Evolutionary conservation across 2,113 vertebrate genomes (phyloP), one percentile per base, ranked within the genome.

Genomic region (Pyxicephalus adspersus): DNA sequence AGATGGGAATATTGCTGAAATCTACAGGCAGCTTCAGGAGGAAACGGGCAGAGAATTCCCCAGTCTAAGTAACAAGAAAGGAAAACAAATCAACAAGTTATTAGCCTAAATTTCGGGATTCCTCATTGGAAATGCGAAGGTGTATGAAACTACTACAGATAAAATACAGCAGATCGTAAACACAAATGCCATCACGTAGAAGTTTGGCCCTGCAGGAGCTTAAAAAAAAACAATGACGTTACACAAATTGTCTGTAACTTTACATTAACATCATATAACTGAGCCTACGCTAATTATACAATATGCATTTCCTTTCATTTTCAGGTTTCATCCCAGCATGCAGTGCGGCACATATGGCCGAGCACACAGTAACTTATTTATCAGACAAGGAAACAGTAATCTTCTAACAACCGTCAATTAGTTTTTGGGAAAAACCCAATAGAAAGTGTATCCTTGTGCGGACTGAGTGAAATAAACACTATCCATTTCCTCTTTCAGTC

Each of bases 1-100:
- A 99, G 57, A 96, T 94, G 0, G 97, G 97, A 88, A 99, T 98
- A 89, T 99, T 97, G 92, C 94, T 97, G 90, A 99, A 99, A 91
- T 99, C 97, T 71, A 98, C 97, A 0, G 97, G 98, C 58, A 99
- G 92, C 87, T 98, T 98, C 83, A 99, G 93, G 83, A 99, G 96
- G 84, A 99, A 99, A 19, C 97, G 96, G 83, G 97, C 96, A 1
- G 97, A 98, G 86, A 98, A 99, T 91, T 99, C 97, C 84, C 96
- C 97, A 16, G 96, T 98, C 97, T 99, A 91, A 28, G 85, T 80
- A 86, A 86, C 26, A 88, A 80, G 85, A 83, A 38, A 20, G 51
- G 66, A 73, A 71, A 83, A 38, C 19, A 58, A 70, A 73, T 68
- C 82, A 55, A 29, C 26, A 58, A 19, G 15, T 13, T 13, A 45